These are phyloP conservation scores for Hirtodrosophila alboralis DNA, from an alignment of 2,888 invertebrate species.

Conservation along the genomic window DNA sequence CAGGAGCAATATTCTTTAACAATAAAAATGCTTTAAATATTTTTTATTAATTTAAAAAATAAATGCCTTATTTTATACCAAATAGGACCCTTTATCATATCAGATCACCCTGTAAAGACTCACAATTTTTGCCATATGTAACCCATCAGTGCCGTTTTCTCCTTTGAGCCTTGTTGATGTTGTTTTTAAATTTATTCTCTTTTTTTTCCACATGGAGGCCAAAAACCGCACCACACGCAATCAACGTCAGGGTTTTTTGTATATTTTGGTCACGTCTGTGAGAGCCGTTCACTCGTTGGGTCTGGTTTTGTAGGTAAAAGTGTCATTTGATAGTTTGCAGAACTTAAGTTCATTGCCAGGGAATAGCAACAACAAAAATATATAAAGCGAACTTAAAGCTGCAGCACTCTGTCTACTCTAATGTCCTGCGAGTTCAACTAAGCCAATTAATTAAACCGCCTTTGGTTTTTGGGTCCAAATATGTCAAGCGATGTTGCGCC, in stretches of 20 bases:
- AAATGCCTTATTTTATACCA: not conserved
- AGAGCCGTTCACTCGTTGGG: slow-evolving; percentile 28
- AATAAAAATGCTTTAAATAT: too few relatives aligned
- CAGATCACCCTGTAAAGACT: slow-evolving; percentile 35
- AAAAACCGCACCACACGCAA: slow-evolving; percentile 65
- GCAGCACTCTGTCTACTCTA: not conserved
- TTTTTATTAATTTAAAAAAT: not conserved
- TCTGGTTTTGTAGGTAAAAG: slow-evolving; percentile 55
- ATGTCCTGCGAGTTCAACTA: slow-evolving; percentile 59
- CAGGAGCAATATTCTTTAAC: too few relatives aligned
- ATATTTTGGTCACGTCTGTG: slow-evolving; percentile 70
- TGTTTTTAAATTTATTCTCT: slow-evolving; percentile 18
- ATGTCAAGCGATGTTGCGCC: slow-evolving; percentile 73
- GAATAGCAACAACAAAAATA: too few relatives aligned
- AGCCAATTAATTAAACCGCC: slow-evolving; percentile 73
- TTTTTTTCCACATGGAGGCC: slow-evolving; percentile 12
- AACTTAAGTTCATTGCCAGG: slow-evolving; percentile 43
- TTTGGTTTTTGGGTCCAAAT: slow-evolving; percentile 57
- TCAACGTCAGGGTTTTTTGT: slow-evolving; percentile 71
- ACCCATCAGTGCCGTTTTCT: slow-evolving; percentile 19
- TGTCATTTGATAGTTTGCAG: slow-evolving; percentile 69
- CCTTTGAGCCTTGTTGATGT: slow-evolving; percentile 35
- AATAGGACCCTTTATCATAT: not conserved
- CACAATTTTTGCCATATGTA: slow-evolving; percentile 28
- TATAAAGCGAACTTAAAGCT: slow-evolving; percentile 51